Base-by-base conservation (phyloP, 2,888 invertebrate species). In the Drosophila tanythrix region DNA sequence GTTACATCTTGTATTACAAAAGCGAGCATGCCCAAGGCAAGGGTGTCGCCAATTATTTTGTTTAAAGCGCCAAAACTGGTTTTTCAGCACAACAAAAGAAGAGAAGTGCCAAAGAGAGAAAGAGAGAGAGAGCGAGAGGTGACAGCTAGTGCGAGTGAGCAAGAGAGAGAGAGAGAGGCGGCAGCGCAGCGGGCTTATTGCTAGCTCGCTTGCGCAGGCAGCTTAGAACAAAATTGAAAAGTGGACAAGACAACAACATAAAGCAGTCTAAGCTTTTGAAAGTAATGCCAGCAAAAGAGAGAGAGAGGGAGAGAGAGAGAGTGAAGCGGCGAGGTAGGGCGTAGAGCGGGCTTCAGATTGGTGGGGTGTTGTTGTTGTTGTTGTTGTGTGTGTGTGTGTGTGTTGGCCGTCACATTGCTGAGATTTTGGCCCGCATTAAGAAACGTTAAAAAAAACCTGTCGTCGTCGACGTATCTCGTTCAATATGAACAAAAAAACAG, bases 361-460 rank as follows among this genome's bases (percentile, higher is more conserved):
- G 8, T 13, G 6, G 10, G 21, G 43, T 55, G 27, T 13, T 25
- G 13, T 31, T 33, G 52, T 11, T 21, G n/a, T 40, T 40, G 2
- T 15, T 15, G 21, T 2, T 36, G 36, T 15, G 18, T 48, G 25
- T 18, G 11, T 52, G 31, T 27, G 10, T 6, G n/a, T 69, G 58
- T 68, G 50, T 68, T 63, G 61, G 63, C 74, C 74, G 65, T 66
- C 69, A 70, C 75, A 70, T 80, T 79, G 79, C 80, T 64, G 75
- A 83, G 85, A 86, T 86, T 85, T 86, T 89, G 85, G 85, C 85
- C 88, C 90, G 85, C 88, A 89, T 89, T 89, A 77, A 77, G 62
- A 59, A 56, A 65, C 52, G 59, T 67, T 62, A 66, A 69, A 68
- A 62, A 72, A 79, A 80, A 80, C 81, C 83, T 88, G 83, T 83